Evolutionary conservation across 1,140 invertebrate species (phyloP), one percentile per base, ranked within the genome.

Genomic region (Listronotus bonariensis): DNA sequence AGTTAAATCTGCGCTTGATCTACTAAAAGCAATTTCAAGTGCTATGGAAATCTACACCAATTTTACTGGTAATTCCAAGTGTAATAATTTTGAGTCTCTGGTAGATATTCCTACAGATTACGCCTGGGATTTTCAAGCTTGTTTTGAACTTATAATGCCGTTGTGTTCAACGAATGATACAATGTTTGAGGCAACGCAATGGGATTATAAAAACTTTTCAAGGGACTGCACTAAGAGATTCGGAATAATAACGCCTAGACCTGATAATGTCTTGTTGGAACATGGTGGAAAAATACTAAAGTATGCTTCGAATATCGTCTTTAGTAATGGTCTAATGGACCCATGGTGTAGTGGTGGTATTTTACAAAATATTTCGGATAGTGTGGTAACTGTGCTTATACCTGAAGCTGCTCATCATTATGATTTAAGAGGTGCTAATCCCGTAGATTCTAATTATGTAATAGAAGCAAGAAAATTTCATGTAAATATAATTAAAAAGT

Each of bases 121-220:
- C 38, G 90, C 87, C 3, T 97, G 95, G 95, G 82, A 88, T 67
- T 92, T 83, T 87, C 78, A 89, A 80, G 87, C 87, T 9, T 98
- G 96, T 76, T 96, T 94, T 31, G 96, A 99, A 80, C 95, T 98
- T 89, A 88, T 97, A 40, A 95, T 97, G 90, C 94, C 94, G 0
- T 88, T 92, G 80, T 98, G 96, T 79, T 81, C 85, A 6, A 86
- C 89, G 70, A 90, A 90, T 10, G 82, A 86, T 20, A 92, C 93
- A 69, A 95, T 98, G 88, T 97, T 96, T 79, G 89, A 93, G 72
- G 80, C 85, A 1, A 68, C 73, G 0, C 60, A 82, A 0, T 97
- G 95, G 93, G 84, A 95, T 80, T 85, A 91, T 32, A 83, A 85
- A 6, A 71, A 79, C n/a, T 90, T 82, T 70, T 78, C 86, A 0